Percentiles rank a stretch among this genome's conserved stretches.
Evolutionary conservation across 2,113 vertebrate genomes (phyloP).

Genomic region (Marmota monax): DNA sequence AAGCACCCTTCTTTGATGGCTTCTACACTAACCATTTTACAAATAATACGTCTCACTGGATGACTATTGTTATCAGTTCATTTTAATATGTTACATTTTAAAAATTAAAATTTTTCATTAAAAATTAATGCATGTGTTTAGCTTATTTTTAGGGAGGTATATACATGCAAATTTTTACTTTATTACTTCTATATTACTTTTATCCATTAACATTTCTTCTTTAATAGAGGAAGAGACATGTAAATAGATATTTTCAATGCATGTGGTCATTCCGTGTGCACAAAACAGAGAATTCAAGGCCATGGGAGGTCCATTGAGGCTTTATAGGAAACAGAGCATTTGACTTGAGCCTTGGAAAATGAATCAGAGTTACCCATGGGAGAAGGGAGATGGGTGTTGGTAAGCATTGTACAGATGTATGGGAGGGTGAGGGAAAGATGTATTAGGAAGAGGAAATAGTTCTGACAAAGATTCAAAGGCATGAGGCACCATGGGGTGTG

Average conservation of each 20-base stretch:
- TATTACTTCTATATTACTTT: background rate
- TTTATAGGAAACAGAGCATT: background rate
- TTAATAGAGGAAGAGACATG: background rate
- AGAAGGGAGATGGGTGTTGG: background rate
- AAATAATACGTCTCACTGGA: background rate
- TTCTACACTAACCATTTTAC: background rate
- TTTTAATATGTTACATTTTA: conserved; percentile 17
- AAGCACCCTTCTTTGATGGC: background rate
- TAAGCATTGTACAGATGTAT: background rate
- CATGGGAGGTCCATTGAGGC: background rate
- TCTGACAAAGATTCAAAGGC: background rate
- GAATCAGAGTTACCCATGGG: background rate
- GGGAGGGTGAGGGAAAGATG: background rate
- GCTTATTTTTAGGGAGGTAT: background rate
- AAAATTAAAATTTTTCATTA: background rate
- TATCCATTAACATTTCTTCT: conserved; percentile 32
- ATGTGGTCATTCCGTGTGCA: background rate
- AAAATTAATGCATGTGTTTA: background rate
- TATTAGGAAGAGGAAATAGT: background rate
- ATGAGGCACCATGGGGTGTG: accelerated
- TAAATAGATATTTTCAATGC: background rate
- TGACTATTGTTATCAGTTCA: background rate
- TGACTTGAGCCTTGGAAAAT: background rate
- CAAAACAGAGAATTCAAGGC: background rate
- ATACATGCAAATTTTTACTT: background rate